phyloP scores from a whole-genome alignment of 1,140 invertebrate genomes.

The Apocrypta bakeri region DNA sequence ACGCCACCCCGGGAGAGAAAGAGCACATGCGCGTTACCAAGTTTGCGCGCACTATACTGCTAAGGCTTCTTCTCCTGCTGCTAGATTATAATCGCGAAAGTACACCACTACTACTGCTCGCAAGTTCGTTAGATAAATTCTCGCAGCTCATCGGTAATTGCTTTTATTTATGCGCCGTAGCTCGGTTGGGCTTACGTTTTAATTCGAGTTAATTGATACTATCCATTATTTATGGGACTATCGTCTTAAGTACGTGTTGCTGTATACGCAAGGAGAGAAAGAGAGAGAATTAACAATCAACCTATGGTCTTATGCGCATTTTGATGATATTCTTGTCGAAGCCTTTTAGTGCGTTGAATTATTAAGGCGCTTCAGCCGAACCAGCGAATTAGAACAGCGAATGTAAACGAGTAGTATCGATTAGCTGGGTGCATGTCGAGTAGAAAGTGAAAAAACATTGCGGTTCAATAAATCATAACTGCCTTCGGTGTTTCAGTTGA shows the following conservation, averaged over 20 bases:
- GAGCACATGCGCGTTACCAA: neutral
- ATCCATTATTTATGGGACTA: neutral
- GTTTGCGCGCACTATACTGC: neutral
- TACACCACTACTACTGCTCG: neutral
- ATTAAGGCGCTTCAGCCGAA: neutral
- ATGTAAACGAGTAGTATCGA: neutral
- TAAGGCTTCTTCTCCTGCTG: neutral
- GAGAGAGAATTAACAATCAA: neutral
- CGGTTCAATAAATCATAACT: neutral
- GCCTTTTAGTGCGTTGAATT: neutral
- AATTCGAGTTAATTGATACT: constrained; percentile 2
- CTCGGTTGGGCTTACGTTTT: neutral
- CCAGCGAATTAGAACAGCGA: neutral
- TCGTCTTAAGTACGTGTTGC: too few relatives aligned
- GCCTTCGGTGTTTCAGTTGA: too few relatives aligned
- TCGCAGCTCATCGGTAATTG: neutral
- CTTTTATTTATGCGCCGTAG: neutral
- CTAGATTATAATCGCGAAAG: neutral
- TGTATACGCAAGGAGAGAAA: neutral
- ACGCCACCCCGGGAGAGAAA: neutral
- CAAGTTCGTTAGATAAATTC: constrained; percentile 16
- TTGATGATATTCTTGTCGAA: neutral
- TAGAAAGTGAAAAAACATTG: too few relatives aligned
- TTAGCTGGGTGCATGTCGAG: neutral
- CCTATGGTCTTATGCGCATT: neutral